A percentile compares a stretch with the other conserved stretches of the same genome.
Conservation (phyloP, 2,797 vertebrate genomes). For the Gila robusta region DNA sequence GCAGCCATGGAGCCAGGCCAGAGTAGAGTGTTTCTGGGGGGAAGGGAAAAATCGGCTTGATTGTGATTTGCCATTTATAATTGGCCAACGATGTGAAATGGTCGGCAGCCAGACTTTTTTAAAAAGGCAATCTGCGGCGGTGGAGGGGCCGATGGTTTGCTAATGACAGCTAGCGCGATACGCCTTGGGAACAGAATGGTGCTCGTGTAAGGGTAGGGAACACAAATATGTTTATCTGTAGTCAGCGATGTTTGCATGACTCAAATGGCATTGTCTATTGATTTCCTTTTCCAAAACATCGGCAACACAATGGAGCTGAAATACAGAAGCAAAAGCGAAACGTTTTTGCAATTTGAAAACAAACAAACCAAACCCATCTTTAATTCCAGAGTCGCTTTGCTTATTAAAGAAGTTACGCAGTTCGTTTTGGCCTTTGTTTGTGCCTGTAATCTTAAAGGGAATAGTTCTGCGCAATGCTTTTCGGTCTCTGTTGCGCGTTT, state of each 20-base stretch:
- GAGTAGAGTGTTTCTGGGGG: conserved; percentile 68
- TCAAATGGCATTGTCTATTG: conserved; percentile 64
- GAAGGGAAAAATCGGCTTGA: conserved; percentile 70
- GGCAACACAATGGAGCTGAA: conserved; percentile 43
- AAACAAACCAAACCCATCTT: conserved; percentile 49
- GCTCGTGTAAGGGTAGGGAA: conserved; percentile 64
- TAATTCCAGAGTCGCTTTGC: conserved; percentile 29
- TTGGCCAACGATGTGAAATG: conserved; percentile 77
- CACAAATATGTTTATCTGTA: conserved; percentile 69
- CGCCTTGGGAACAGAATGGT: conserved; percentile 71
- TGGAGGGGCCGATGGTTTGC: conserved; percentile 77
- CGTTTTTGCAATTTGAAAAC: conserved; percentile 42
- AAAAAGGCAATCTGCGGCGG: conserved; percentile 80
- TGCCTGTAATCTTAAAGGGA: conserved; percentile 44
- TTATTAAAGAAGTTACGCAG: conserved; percentile 37
- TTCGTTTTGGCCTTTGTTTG: conserved; percentile 30
- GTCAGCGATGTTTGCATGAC: conserved; percentile 62
- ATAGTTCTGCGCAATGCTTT: conserved; percentile 12
- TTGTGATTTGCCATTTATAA: conserved; percentile 81
- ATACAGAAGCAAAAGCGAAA: conserved; percentile 41
- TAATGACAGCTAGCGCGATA: conserved; percentile 78
- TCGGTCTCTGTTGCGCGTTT: conserved; percentile 11
- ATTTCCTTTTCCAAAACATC: conserved; percentile 57
- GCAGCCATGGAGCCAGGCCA: conserved; percentile 76
- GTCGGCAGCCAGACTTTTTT: conserved; percentile 74